Evolutionary conservation across 1,140 invertebrate species (phyloP).

Genomic region (Saccostrea glomerata): DNA sequence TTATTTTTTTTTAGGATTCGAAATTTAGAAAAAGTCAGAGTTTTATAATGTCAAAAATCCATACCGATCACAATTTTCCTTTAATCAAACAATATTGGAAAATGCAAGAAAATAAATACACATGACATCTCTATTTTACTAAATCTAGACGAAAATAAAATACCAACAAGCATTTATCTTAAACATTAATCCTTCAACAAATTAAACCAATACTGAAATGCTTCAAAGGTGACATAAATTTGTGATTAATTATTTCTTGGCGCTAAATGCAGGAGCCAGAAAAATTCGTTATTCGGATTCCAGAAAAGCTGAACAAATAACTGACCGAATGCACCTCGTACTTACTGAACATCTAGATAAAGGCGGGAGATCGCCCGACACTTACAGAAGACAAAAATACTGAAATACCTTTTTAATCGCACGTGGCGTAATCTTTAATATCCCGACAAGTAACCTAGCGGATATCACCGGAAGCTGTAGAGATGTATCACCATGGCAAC

Average conservation of each 20-base stretch:
- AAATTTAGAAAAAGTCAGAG: too few relatives aligned
- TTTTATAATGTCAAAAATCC: too few relatives aligned
- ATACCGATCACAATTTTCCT: too few relatives aligned
- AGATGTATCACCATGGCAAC: conserved; percentile 27
- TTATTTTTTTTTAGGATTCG: too few relatives aligned
- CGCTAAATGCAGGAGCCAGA: neutral
- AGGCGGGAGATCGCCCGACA: neutral
- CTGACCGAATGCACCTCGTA: neutral
- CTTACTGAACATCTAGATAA: conserved; percentile 3
- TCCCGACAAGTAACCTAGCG: conserved; percentile 20
- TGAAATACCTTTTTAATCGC: conserved; percentile 34
- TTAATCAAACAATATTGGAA: too few relatives aligned
- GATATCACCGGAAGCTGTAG: conserved; percentile 29
- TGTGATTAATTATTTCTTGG: conserved; percentile 3
- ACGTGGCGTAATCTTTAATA: conserved; percentile 38
- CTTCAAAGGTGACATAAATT: neutral
- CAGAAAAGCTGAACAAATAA: conserved; percentile 12
- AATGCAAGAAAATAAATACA: too few relatives aligned
- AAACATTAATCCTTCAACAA: neutral
- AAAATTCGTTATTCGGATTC: neutral
- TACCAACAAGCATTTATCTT: neutral
- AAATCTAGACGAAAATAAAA: neutral
- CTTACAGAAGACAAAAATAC: conserved; percentile 1
- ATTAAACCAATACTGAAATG: neutral
- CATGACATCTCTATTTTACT: neutral